Evolutionary conservation across 2,113 vertebrate genomes (phyloP).

Genomic region (Indri indri): DNA sequence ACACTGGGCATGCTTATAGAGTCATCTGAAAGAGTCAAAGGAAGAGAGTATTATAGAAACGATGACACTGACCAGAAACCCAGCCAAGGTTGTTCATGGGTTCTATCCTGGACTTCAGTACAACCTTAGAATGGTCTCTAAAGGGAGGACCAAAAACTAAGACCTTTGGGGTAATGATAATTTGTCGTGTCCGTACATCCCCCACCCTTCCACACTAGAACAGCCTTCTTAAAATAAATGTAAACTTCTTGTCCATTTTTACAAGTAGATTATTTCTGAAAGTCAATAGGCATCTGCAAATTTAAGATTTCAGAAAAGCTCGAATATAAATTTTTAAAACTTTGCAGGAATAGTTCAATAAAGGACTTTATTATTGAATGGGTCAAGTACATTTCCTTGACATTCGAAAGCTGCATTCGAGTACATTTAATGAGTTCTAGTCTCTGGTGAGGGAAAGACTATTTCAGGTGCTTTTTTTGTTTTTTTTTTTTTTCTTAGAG

Average conservation of each 20-base stretch:
- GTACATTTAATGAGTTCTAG: not conserved
- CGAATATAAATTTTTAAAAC: not conserved
- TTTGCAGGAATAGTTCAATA: not conserved
- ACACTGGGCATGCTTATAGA: conserved; percentile 98
- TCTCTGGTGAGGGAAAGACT: not conserved
- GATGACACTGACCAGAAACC: not conserved
- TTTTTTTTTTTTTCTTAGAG: not conserved
- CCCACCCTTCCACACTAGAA: not conserved
- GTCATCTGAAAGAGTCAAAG: conserved; percentile 87
- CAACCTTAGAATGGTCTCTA: not conserved
- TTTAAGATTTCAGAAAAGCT: not conserved
- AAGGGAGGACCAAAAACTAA: not conserved
- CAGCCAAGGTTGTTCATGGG: not conserved
- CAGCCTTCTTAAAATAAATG: not conserved
- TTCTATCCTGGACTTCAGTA: not conserved
- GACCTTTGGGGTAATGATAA: not conserved
- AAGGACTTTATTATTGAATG: not conserved
- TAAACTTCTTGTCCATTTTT: not conserved
- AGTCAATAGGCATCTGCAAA: not conserved
- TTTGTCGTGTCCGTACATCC: not conserved
- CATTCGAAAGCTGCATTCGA: not conserved
- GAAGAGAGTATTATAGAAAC: not conserved
- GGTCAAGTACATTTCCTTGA: not conserved
- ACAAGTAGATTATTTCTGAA: conserved; percentile 12
- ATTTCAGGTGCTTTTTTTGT: not conserved